Base-by-base conservation (phyloP, 2,888 invertebrate species). In the Chouioia cunea region DNA sequence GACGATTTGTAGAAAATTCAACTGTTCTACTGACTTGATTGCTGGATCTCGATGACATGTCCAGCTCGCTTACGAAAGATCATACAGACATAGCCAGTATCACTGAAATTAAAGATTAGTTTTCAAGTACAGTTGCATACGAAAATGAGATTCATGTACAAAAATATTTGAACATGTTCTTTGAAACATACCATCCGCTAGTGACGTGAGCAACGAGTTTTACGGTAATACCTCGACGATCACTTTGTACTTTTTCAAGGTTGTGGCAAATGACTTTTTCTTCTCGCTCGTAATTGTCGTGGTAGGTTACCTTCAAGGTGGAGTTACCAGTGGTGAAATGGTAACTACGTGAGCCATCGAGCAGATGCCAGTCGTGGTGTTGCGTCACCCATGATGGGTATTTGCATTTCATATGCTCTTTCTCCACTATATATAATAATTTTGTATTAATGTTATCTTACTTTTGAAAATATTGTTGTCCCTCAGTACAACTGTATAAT, bases 21-120 rank as follows among this genome's bases (percentile, higher is more conserved):
- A 36, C 6, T 1, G 36, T 2, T 36, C 14, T 73, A 82, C 84
- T 84, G 79, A 83, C 87, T 84, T 64, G 91, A 91, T 79, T 91
- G 90, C 80, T 92, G 92, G 71, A 93, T 87, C 85, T 93, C 93
- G 77, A 94, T 90, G 43, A 94, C 92, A 78, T 90, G 89, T 60
- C 89, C 88, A 74, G 91, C 92, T 64, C 94, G 89, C 63, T 90
- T 90, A 83, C 91, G 89, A 83, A 93, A 91, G 77, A 90, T 89
- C 88, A 94, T 91, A 83, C 94, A 95, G 46, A 92, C 90, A 84
- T 93, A 93, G 3, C 93, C 93, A 43, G 92, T 93, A 80, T 93
- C 91, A 79, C 94, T 94, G 89, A 2, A 88, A 89, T 72, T 74
- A 72, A 62, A 50, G 72, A 53, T 65, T 60, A 68, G 73, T 65